Evolutionary conservation across 2,888 invertebrate genomes (phyloP), one percentile per base, ranked within the genome.

Genomic region (Xiphydria camelus): DNA sequence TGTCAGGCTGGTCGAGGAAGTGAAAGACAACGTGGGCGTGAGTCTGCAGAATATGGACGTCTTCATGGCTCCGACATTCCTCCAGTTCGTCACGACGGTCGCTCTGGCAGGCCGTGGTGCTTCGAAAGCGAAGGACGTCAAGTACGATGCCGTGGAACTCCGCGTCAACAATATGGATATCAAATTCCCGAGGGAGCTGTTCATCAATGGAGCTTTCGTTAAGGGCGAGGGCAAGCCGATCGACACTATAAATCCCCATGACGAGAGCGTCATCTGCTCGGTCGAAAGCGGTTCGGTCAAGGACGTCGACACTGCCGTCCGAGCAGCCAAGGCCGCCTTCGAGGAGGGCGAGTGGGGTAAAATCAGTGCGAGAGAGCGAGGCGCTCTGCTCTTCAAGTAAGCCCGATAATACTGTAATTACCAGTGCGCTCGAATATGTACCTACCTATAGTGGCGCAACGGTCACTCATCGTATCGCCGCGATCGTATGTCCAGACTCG

Each of bases 291-390:
- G 87, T 1, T 87, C 89, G 0, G 79, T 70, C 0, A 83, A 80
- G 3, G 97, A 98, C 72, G 94, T 97, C 0, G 87, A 96, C 68
- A 82, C 78, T 49, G 97, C 97, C 0, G 95, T 95, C 0, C 80
- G 81, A 34, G 92, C 94, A 0, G 97, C 97, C 0, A 85, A 92
- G 64, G 85, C 81, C 47, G 94, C 95, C 0, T 95, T 94, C 70
- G 85, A 90, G 44, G 80, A 83, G 21, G 94, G 96, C 1, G 87
- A 93, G 64, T 98, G 97, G 97, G 85, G 89, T n/a, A 90, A 89
- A 73, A 91, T 97, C 70, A 94, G 93, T 66, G 89, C 95, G 0
- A 81, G 97, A 57, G 95, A 97, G 62, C 81, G 97, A 17, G 96
- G 94, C 2, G 81, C 84, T 47, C 69, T 96, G 1, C 78, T 97